Evolutionary conservation across 2,113 vertebrate species (phyloP).

Genomic region (Anolis carolinensis): DNA sequence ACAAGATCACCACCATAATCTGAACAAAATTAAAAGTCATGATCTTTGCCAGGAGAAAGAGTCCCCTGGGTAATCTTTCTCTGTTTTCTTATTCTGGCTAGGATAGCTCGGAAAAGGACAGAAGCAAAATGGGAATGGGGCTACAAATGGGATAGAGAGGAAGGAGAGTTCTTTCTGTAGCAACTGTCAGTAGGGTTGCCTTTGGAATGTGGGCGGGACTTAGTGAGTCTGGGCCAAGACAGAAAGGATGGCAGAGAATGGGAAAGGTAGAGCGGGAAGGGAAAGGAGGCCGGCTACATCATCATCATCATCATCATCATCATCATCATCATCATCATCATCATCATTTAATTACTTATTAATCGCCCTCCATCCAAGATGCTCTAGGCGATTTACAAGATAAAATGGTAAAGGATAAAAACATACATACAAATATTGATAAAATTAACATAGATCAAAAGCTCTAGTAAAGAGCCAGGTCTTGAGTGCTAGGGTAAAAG

Average conservation of each 20-base stretch:
- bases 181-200: background rate
- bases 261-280: background rate
- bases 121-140: background rate
- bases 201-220: slow-evolving; percentile 17
- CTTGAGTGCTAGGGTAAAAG: too few species aligned
- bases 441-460: too few species aligned
- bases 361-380: too few species aligned
- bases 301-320: too few species aligned
- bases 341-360: too few species aligned
- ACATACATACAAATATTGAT: too few species aligned
- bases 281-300: background rate
- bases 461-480: too few species aligned
- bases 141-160: background rate
- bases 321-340: too few species aligned
- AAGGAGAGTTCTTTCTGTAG: background rate
- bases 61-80: background rate
- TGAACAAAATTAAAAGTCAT: background rate
- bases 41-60: background rate
- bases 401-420: too few species aligned
- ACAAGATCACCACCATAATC: background rate
- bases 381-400: too few species aligned
- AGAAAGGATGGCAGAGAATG: background rate
- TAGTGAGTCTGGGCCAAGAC: background rate
- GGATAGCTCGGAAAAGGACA: background rate
- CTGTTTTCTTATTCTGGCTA: background rate